A percentile compares a stretch with the other conserved stretches of the same genome.
These are phyloP conservation scores for Thyatira batis DNA, from an alignment of 2,888 invertebrate species.

Conservation along the genomic window DNA sequence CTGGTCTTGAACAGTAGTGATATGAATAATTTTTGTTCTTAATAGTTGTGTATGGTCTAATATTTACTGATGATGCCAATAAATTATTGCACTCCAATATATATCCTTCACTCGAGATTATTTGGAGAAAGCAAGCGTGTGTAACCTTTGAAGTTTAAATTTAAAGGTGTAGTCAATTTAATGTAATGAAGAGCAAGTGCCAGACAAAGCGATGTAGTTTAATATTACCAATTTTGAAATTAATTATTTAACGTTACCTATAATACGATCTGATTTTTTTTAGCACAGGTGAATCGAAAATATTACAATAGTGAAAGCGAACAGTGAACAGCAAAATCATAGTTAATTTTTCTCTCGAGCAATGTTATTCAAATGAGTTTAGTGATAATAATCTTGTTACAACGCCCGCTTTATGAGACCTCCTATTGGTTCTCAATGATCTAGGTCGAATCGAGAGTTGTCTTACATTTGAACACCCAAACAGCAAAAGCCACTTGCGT, in stretches of 20 bases:
- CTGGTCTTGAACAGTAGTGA: conserved; percentile 19
- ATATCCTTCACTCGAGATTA: too few relatives aligned
- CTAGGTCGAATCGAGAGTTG: conserved; percentile 59
- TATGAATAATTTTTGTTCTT: too few relatives aligned
- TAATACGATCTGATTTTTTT: too few relatives aligned
- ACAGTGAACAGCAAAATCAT: conserved; percentile 29
- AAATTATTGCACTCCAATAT: too few relatives aligned
- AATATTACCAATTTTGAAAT: background rate
- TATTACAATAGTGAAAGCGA: conserved; percentile 39
- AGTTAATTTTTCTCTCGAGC: conserved; percentile 32
- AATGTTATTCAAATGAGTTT: conserved; percentile 53
- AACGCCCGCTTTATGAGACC: conserved; percentile 45
- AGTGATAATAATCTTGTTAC: conserved; percentile 53
- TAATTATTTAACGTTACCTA: too few relatives aligned
- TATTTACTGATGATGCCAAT: background rate
- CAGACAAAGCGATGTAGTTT: background rate
- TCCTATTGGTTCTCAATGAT: conserved; percentile 49
- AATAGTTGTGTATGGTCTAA: background rate
- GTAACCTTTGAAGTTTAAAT: background rate
- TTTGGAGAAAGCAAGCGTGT: too few relatives aligned
- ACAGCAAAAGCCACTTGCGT: conserved; percentile 60
- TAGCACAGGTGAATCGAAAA: conserved; percentile 8
- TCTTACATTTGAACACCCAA: conserved; percentile 52
- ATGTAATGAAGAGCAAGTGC: background rate
- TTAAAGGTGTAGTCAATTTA: too few relatives aligned